A percentile compares a stretch with the other conserved stretches of the same genome.
Conservation (phyloP, 2,888 invertebrate species). For the Drosophila siamana region DNA sequence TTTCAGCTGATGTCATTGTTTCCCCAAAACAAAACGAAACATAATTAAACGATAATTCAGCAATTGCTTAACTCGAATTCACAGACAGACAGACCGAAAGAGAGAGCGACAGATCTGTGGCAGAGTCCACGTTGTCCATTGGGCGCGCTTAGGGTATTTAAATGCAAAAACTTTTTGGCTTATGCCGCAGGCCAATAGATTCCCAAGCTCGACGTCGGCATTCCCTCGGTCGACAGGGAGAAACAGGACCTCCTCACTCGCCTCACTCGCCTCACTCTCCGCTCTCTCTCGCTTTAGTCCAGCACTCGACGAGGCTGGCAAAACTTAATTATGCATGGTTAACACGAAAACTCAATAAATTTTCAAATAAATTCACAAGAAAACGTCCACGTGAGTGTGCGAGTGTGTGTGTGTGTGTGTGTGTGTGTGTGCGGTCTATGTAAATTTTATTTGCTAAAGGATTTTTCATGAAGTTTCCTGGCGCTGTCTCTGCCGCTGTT, state of each 20-base stretch:
- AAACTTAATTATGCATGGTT: constrained; percentile 84
- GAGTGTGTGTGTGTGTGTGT: constrained; percentile 12
- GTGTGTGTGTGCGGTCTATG: constrained; percentile 61
- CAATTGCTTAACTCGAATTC: constrained; percentile 24
- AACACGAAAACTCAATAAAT: constrained; percentile 84
- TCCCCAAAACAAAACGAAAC: constrained; percentile 3
- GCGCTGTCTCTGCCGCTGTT: constrained; percentile 13
- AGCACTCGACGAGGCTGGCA: constrained; percentile 46
- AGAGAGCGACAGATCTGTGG: not conserved
- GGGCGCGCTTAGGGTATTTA: constrained; percentile 34
- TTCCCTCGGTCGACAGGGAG: not conserved
- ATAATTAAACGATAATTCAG: constrained; percentile 24
- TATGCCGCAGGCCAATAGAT: constrained; percentile 53
- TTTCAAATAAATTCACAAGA: constrained; percentile 79
- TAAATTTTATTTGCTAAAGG: constrained; percentile 78
- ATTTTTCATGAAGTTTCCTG: constrained; percentile 75
- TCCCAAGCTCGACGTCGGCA: constrained; percentile 1
- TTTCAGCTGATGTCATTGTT: not conserved
- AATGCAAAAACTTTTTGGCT: constrained; percentile 50
- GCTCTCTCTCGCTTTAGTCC: not conserved
- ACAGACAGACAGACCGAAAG: not conserved
- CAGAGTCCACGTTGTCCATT: constrained; percentile 1
- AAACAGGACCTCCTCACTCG: too few species aligned
- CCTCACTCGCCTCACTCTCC: too few species aligned
- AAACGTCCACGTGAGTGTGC: constrained; percentile 32